Percentiles rank a stretch among this genome's conserved stretches.
Evolutionary conservation across 64 coral and sea anemone species (phyloP).

Genomic region (Montipora capricornis): DNA sequence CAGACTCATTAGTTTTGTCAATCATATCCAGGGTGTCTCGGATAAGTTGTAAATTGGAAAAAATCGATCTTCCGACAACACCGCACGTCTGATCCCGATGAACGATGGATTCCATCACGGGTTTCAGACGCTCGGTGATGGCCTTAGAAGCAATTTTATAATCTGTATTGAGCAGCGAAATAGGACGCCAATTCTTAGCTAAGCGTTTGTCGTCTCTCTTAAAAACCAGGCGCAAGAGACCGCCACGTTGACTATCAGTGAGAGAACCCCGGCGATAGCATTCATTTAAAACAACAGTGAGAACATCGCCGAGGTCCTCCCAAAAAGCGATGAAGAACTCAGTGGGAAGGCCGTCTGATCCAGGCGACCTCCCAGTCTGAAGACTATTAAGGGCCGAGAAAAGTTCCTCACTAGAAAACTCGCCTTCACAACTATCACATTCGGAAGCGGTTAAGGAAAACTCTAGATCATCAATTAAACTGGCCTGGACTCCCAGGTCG

Average conservation of each 20-base stretch:
- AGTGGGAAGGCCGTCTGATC: background rate
- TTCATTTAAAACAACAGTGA: background rate
- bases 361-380: background rate
- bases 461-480: background rate
- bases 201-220: background rate
- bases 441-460: background rate
- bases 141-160: background rate
- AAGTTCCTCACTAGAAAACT: background rate
- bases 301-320: background rate
- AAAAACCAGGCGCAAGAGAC: background rate
- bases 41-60: background rate
- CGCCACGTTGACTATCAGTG: background rate
- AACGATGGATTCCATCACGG: background rate
- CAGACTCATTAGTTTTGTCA: background rate
- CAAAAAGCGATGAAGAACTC: conserved; percentile 48
- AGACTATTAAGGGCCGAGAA: background rate
- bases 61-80: background rate
- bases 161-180: background rate
- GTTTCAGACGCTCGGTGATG: background rate
- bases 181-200: background rate
- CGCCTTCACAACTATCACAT: background rate
- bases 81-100: background rate
- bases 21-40: background rate
- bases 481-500: background rate
- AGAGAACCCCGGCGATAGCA: background rate